Evolutionary conservation across 2,797 vertebrate species (phyloP).

Genomic region (Phrynocephalus guinanensis): DNA sequence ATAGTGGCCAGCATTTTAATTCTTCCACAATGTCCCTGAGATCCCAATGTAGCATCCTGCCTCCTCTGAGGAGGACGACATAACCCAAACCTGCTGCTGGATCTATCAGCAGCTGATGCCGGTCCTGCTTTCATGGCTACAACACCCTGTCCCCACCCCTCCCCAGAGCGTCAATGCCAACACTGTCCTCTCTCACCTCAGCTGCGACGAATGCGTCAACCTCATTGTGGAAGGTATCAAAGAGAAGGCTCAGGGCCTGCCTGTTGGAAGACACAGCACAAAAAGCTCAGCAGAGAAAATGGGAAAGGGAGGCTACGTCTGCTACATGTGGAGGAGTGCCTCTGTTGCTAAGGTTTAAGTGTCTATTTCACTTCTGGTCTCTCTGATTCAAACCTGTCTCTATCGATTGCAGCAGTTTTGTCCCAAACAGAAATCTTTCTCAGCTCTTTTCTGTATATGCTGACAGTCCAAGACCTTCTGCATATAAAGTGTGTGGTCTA

Average conservation of each 20-base stretch:
- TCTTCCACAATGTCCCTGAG: background rate
- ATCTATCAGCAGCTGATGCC: background rate
- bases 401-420: background rate
- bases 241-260: constrained; percentile 92
- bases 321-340: accelerated
- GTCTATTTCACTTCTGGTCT: background rate
- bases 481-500: background rate
- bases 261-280: constrained; percentile 70
- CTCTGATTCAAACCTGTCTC: background rate
- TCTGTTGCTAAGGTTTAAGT: background rate
- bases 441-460: background rate
- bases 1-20: background rate
- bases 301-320: accelerated
- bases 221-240: constrained; percentile 95
- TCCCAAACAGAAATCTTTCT: background rate
- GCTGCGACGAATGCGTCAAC: constrained; percentile 90
- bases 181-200: constrained; percentile 79
- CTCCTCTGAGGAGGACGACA: too few species aligned
- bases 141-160: background rate
- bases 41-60: too few species aligned
- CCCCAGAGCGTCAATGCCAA: background rate
- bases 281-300: constrained; percentile 18
- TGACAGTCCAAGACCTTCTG: background rate
- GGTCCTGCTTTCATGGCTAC: background rate
- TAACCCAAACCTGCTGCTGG: background rate